These are phyloP conservation scores for Phalloptychus januarius DNA, from an alignment of 2,797 vertebrate species.

Conservation along the genomic window DNA sequence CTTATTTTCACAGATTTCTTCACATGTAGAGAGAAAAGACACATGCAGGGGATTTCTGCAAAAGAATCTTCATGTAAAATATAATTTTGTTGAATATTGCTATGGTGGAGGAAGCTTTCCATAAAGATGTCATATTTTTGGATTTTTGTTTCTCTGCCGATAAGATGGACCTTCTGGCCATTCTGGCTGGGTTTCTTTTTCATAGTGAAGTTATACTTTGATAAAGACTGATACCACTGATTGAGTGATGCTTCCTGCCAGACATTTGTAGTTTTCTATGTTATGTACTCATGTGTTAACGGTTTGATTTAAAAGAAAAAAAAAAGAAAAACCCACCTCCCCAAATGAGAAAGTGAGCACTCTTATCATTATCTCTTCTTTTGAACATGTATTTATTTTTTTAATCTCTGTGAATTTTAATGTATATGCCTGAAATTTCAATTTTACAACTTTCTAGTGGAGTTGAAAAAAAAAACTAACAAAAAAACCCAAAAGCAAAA, in stretches of 20 bases:
- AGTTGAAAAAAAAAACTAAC: conserved; percentile 31
- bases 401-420: conserved; percentile 69
- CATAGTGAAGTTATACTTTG: conserved; percentile 18
- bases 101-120: conserved; percentile 3
- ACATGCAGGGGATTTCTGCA: conserved; percentile 56
- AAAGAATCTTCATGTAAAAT: conserved; percentile 37
- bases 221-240: conserved; percentile 44
- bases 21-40: conserved; percentile 49
- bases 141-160: conserved; percentile 32
- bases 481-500: neutral
- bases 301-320: conserved; percentile 24
- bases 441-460: conserved; percentile 71
- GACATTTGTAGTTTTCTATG: conserved; percentile 51
- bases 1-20: conserved; percentile 18
- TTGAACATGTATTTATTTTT: conserved; percentile 60
- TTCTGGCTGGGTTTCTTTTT: conserved; percentile 30
- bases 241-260: conserved; percentile 48
- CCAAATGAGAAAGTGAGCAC: conserved; percentile 32
- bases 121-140: conserved; percentile 62
- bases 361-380: conserved; percentile 43
- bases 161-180: conserved; percentile 52
- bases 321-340: neutral
- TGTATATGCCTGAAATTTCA: conserved; percentile 71
- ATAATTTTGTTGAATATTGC: conserved; percentile 28
- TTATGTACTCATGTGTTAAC: conserved; percentile 35